Base-by-base conservation (phyloP, 2,797 vertebrate genomes). In the Pampus argenteus region DNA sequence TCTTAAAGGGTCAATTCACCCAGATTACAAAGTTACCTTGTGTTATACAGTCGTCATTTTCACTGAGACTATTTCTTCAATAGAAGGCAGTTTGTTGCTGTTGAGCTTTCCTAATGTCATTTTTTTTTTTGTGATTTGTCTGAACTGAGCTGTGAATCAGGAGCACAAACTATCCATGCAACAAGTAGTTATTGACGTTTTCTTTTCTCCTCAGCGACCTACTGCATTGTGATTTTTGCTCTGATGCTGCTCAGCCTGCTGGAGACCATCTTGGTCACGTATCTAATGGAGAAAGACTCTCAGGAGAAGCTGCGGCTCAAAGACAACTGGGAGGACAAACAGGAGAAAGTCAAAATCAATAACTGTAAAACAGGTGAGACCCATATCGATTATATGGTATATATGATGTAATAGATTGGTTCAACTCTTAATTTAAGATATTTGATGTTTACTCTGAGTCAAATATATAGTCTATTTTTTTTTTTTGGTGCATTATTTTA, bases 151-250 rank as follows among this genome's bases (percentile, higher is more conserved):
- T 48, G 36, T 48, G 36, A 61, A 34, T 66, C 18, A 47, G 5
- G 5, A 49, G 42, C 7, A 59, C 3, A 17, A 38, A 4, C 36
- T 14, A 17, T 6, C 13, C 1, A 57, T 56, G 22, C 9, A 23
- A 44, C 52, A 44, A 31, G 3, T 7, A 38, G 1, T 67, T 23
- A 65, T 11, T 9, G 15, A 4, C 3, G 65, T 2, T 76, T 66
- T 83, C 0, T 3, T 63, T 63, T 0, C 13, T 50, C 59, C 59
- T 70, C 86, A 96, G 95, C 94, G 5, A 79, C 92, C 7, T 96
- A 95, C 85, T 96, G 94, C 88, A 92, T 93, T 18, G 93, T 93
- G 65, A 95, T 95, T 57, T 95, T 96, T 85, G 90, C 86, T 48
- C 79, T 95, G 73, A 95, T 95, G 93, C 85, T 93, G 76, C 79